Conservation (phyloP, 2,888 invertebrate genomes). For the Drosophila putrida region DNA sequence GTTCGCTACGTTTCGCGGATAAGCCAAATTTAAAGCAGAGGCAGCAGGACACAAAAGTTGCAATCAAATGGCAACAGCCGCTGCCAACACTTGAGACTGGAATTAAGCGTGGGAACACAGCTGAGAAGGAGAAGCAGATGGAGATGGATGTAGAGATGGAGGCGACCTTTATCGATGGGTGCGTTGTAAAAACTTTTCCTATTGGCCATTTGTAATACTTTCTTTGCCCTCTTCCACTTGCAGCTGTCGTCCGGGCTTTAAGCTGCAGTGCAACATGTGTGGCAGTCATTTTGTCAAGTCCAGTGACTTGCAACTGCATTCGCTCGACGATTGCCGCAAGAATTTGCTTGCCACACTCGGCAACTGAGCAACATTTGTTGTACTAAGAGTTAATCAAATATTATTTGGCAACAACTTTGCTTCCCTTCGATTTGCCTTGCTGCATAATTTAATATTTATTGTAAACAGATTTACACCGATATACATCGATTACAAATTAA, state of each 20-base stretch:
- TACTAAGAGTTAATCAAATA: conserved; percentile 39
- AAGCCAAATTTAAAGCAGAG: conserved; percentile 38
- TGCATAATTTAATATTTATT: conserved; percentile 29
- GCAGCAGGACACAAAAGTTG: conserved; percentile 31
- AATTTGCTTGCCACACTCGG: conserved; percentile 42
- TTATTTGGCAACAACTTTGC: conserved; percentile 3
- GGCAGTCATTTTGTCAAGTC: conserved; percentile 32
- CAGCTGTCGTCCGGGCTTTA: conserved; percentile 9
- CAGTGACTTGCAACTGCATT: conserved; percentile 38
- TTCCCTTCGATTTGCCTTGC: background rate
- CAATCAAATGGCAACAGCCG: conserved; percentile 43
- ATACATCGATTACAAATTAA: background rate
- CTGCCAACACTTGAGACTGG: conserved; percentile 45
- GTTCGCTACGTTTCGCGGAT: conserved; percentile 35
- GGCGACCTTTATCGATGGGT: conserved; percentile 56
- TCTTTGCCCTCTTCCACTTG: conserved; percentile 24
- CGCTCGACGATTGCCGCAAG: conserved; percentile 52
- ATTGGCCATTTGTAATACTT: conserved; percentile 62
- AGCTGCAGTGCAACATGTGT: conserved; percentile 54
- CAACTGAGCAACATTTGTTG: conserved; percentile 17
- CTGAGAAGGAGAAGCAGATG: background rate
- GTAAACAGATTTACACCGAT: background rate
- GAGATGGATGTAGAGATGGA: conserved; percentile 3
- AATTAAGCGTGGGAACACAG: conserved; percentile 7
- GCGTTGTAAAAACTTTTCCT: conserved; percentile 51